A percentile compares a stretch with the other conserved stretches of the same genome.
Conservation (phyloP, 2,113 vertebrate genomes). For the Thamnaconus septentrionalis region DNA sequence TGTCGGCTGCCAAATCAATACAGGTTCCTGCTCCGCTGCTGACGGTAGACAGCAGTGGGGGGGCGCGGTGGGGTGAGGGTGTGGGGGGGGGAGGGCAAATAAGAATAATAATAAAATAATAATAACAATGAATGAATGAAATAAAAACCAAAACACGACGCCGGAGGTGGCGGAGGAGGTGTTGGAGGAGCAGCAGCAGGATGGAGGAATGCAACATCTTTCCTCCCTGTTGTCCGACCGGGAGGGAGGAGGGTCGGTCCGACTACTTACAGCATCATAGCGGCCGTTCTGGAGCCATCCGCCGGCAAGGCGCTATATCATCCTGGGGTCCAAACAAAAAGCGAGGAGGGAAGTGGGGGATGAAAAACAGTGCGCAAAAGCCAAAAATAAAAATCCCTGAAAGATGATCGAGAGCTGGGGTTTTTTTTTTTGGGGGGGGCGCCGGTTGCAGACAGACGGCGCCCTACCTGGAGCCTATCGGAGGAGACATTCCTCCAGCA, state of each 20-base stretch:
- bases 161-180: no score
- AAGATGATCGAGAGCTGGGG: no score
- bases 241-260: slow-evolving; percentile 16
- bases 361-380: neutral
- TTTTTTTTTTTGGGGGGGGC: neutral
- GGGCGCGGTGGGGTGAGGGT: neutral
- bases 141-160: no score
- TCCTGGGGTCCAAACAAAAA: slow-evolving; percentile 22
- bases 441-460: slow-evolving; percentile 24
- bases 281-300: slow-evolving; percentile 21
- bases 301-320: slow-evolving; percentile 12
- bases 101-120: no score
- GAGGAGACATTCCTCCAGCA: neutral
- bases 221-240: slow-evolving; percentile 31
- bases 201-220: no score
- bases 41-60: neutral
- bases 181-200: no score
- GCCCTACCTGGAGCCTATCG: slow-evolving; percentile 24
- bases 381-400: no score
- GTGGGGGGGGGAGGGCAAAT: no score
- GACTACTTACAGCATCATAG: slow-evolving; percentile 54
- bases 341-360: neutral
- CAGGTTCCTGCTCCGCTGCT: slow-evolving; percentile 31
- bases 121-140: no score
- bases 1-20: slow-evolving; percentile 71